Base-by-base conservation (phyloP, 1,140 invertebrate species). In the Drosophila miranda region DNA sequence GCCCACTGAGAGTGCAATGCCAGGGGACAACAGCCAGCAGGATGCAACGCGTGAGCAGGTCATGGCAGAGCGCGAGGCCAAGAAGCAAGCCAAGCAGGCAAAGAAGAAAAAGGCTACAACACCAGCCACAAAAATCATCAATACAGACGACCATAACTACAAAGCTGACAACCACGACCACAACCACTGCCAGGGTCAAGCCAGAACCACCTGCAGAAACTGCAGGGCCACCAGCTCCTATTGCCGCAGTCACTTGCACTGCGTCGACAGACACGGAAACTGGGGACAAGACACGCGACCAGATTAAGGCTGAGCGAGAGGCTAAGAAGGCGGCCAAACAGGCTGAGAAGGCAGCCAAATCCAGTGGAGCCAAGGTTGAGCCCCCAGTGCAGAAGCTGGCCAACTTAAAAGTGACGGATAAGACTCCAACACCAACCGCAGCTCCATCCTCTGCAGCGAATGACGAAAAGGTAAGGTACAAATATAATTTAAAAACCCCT, bases 41-140 rank as follows among this genome's bases (percentile, higher is more conserved):
- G 77, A 68, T 59, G 38, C 44, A 26, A 69, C 57, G 16, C 92
- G 92, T 55, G 94, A 95, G 48, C 92, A 95, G 71, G 90, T 95
- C 4, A 92, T 93, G 79, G 94, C 94, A 21, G 94, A 94, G 43
- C 91, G 95, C 44, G 94, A 95, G 90, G 94, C 94, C 1, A 95
- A 95, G 63, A 95, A 95, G 89, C 88, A 92, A 34, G 94, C 93
- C 1, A 95, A 95, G 89, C 92, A 92, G 57, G 92, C 93, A 43
- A 92, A 92, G 8, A 95, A 94, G 82, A 80, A 74, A 13, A 88
- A 79, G 28, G 41, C 30, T 2, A 11, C 71, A 11, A 26, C 50
- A 2, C 53, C 79, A 5, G 63, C 66, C 3, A 79, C 84, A 9
- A 82, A 49, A 43, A 71, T 72, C 6, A 89, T 71, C 16, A 72